Evolutionary conservation across 2,797 vertebrate genomes (phyloP).

Genomic region (Lepilemur septentrionalis): DNA sequence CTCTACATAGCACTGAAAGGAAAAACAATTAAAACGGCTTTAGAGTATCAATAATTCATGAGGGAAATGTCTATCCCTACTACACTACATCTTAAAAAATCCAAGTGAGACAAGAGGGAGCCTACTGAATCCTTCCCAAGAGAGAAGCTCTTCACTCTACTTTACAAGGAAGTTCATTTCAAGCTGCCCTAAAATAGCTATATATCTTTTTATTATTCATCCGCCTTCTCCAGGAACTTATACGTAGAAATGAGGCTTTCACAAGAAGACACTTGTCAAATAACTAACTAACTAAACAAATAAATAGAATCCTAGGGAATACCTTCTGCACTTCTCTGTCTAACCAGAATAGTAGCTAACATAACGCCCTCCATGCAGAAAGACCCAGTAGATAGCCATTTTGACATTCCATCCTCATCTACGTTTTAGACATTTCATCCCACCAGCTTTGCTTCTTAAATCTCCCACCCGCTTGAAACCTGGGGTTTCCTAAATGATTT

Average conservation of each 20-base stretch:
- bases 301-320: not conserved
- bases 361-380: not conserved
- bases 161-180: constrained; percentile 46
- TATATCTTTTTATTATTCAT: constrained; percentile 30
- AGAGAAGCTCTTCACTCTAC: not conserved
- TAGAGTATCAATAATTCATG: constrained; percentile 74
- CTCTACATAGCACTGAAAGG: constrained; percentile 57
- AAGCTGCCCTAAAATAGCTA: constrained; percentile 16
- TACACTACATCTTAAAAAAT: constrained; percentile 66
- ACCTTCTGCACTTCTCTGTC: not conserved
- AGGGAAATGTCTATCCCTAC: constrained; percentile 59
- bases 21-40: constrained; percentile 77
- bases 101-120: constrained; percentile 61
- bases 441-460: constrained; percentile 42
- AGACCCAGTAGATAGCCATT: not conserved
- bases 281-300: not conserved
- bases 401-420: not conserved
- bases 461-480: constrained; percentile 57
- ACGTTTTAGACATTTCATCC: not conserved
- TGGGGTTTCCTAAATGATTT: constrained; percentile 74
- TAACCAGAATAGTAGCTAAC: not conserved
- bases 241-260: constrained; percentile 11
- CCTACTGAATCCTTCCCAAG: constrained; percentile 43
- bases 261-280: constrained; percentile 38
- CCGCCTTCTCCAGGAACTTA: not conserved